phyloP scores from a whole-genome alignment of 2,113 vertebrate species.

The Podilymbus podiceps region DNA sequence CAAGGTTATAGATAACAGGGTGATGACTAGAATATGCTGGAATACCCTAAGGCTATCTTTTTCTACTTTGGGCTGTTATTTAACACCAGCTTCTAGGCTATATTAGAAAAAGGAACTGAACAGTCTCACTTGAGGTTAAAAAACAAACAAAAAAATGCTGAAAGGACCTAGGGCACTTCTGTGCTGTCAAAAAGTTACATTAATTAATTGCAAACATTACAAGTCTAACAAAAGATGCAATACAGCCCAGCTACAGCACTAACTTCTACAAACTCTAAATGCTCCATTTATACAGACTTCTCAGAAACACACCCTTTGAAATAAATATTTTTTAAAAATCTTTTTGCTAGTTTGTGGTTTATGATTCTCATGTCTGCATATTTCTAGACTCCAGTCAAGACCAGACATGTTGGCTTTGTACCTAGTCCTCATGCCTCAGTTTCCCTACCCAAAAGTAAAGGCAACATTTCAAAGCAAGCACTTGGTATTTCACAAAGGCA shows the following conservation, averaged over 20 bases:
- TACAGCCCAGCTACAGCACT: neutral
- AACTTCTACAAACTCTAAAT: neutral
- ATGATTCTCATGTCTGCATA: neutral
- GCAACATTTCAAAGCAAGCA: neutral
- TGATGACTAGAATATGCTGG: slow-evolving; percentile 16
- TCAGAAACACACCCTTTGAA: neutral
- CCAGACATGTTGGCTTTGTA: neutral
- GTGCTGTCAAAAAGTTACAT: slow-evolving; percentile 22
- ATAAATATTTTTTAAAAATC: neutral
- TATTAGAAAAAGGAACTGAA: slow-evolving; percentile 10
- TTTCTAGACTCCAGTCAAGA: neutral
- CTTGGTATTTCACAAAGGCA: neutral
- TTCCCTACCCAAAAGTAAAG: neutral
- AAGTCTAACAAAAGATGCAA: neutral
- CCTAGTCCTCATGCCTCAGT: neutral
- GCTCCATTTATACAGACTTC: neutral
- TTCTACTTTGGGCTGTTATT: slow-evolving; percentile 19
- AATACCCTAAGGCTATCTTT: slow-evolving; percentile 4
- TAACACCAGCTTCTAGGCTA: slow-evolving; percentile 43
- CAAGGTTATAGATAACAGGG: slow-evolving; percentile 32
- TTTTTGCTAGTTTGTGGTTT: neutral
- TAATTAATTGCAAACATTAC: neutral
- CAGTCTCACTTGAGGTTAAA: slow-evolving; percentile 19
- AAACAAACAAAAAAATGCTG: neutral
- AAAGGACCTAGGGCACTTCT: neutral